Evolutionary conservation across 2,113 vertebrate species (phyloP).

Genomic region (Nycticorax nycticorax): DNA sequence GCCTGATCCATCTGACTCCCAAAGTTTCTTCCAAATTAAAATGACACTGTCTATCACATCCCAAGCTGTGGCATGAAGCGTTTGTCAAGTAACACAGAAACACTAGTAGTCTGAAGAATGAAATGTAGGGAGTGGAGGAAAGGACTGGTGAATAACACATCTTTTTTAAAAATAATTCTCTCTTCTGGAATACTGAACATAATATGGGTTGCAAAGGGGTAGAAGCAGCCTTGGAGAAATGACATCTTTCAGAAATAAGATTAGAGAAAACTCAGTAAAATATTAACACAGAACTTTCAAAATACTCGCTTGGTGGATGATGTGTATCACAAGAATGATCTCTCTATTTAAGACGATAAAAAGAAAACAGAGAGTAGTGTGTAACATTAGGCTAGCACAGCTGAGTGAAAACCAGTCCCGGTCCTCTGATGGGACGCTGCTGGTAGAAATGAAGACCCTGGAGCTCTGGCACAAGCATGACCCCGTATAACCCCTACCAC

Average conservation of each 20-base stretch:
- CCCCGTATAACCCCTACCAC: neutral
- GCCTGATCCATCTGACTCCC: neutral
- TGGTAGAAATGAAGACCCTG: neutral
- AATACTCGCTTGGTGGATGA: conserved; percentile 10
- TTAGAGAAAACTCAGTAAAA: conserved; percentile 45
- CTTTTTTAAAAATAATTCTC: neutral
- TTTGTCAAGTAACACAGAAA: neutral
- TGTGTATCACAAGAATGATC: neutral
- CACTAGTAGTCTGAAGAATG: neutral
- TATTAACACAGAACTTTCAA: conserved; percentile 27
- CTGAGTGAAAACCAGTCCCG: neutral
- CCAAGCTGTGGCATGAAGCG: neutral
- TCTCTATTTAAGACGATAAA: neutral
- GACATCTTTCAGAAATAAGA: conserved; percentile 2
- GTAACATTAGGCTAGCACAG: neutral
- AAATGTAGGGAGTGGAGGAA: neutral
- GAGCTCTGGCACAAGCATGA: neutral
- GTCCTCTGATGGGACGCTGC: neutral
- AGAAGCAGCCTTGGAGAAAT: neutral
- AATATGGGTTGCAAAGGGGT: neutral
- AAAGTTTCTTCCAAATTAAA: conserved; percentile 26
- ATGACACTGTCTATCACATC: conserved; percentile 14
- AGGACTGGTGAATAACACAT: neutral
- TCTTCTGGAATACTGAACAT: neutral
- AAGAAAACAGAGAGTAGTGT: neutral